Conservation (phyloP, 1,140 invertebrate genomes). For the Hylyphantes graminicola region DNA sequence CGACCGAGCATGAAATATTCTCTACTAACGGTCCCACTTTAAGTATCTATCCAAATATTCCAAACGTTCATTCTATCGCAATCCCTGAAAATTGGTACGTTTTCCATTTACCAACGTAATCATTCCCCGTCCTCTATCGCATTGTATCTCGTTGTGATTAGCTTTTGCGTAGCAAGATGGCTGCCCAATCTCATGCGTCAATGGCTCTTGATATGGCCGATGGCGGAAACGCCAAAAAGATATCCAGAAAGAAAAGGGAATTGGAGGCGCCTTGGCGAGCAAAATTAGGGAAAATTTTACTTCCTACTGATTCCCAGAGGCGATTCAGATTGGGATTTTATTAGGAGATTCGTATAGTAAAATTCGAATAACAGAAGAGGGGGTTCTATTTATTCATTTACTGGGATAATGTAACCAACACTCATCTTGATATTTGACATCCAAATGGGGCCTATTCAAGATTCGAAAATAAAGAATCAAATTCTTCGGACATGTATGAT, state of each 20-base stretch:
- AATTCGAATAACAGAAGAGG: too few species aligned
- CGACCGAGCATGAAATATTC: too few species aligned
- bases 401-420: too few species aligned
- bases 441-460: too few species aligned
- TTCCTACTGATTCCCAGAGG: conserved; percentile 3
- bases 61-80: background rate
- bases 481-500: too few species aligned
- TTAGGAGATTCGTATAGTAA: too few species aligned
- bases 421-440: too few species aligned
- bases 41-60: too few species aligned
- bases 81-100: background rate
- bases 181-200: conserved; percentile 27
- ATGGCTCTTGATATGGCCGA: conserved; percentile 26
- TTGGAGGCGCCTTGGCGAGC: background rate
- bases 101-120: conserved; percentile 28
- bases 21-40: too few species aligned
- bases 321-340: too few species aligned
- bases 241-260: background rate
- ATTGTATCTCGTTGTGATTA: conserved; percentile 21
- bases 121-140: conserved; percentile 4
- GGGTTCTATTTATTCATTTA: too few species aligned
- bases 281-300: conserved; percentile 23
- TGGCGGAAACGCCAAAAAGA: conserved; percentile 20
- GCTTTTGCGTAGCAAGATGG: background rate
- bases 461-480: too few species aligned